Conservation (phyloP, 2,797 vertebrate species). For the Selene dorsalis region DNA sequence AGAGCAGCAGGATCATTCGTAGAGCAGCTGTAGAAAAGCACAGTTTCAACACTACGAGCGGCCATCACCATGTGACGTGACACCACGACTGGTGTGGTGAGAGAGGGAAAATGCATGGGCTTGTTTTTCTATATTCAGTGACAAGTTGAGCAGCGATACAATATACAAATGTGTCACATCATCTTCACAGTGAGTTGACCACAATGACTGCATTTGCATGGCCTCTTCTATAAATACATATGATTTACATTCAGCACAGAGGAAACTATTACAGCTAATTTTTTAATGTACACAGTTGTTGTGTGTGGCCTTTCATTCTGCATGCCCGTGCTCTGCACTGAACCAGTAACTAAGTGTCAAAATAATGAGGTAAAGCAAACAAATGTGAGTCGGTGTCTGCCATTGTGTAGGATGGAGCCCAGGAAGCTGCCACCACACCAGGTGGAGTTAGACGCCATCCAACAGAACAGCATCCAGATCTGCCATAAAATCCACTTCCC, state of each 20-base stretch:
- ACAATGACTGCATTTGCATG: constrained; percentile 35
- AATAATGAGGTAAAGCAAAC: not conserved
- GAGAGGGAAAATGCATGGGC: constrained; percentile 7
- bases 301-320: not conserved
- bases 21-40: constrained; percentile 1
- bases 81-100: not conserved
- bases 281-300: not conserved
- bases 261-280: not conserved
- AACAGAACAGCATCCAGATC: constrained; percentile 90
- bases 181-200: constrained; percentile 7
- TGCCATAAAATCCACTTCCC: constrained; percentile 93
- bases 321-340: not conserved
- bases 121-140: not conserved
- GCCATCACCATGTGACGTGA: not conserved
- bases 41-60: not conserved
- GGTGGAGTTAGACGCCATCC: constrained; percentile 92
- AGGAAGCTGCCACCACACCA: constrained; percentile 94
- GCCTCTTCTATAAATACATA: constrained; percentile 30
- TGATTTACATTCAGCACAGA: constrained; percentile 25
- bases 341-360: not conserved
- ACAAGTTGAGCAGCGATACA: not conserved
- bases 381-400: not conserved
- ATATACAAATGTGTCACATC: constrained; percentile 20
- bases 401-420: constrained; percentile 86
- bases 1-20: not conserved